Evolutionary conservation across 2,888 invertebrate species (phyloP), one percentile per base, ranked within the genome.

Genomic region (Sinopyrophorus schimmeli): DNA sequence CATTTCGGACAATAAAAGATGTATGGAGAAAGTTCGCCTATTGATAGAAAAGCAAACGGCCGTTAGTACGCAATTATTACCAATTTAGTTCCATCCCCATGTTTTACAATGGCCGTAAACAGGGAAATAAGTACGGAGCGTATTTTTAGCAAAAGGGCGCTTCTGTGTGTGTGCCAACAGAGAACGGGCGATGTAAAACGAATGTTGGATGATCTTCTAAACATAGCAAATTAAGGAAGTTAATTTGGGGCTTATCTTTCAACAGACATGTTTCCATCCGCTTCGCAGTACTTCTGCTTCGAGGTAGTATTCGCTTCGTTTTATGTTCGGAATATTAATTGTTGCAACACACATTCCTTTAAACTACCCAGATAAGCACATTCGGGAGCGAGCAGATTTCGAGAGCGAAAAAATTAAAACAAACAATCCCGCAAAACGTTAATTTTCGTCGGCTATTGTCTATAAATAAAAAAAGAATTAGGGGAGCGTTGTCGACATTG

Each of bases 191-290:
- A 38, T 42, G 38, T 48, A 42, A 42, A 48, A 48, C 48, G 31
- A 41, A 62, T 63, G 65, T 62, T 58, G 59, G 62, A 63, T 67
- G 67, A 69, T 68, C 69, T 69, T 65, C 67, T 65, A 66, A 68
- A 68, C 68, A 66, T 59, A 64, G 66, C 66, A 67, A 69, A 68
- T 67, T 66, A 66, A 66, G 64, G 64, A 66, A 66, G 63, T 66
- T 67, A 67, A 67, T 66, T 70, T 66, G 61, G 54, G 59, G 67
- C 69, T 70, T 71, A 70, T 70, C 71, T 68, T 67, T 65, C 62
- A 58, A 62, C 67, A 67, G 65, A 64, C 69, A 69, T 65, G 64
- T 68, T 65, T 66, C 60, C 60, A 49, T 59, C 44, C 39, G 38
- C 38, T 50, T 52, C 40, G 43, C 50, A 43, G 53, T 55, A 61